Percentiles rank a stretch among this genome's conserved stretches.
These are phyloP conservation scores for Xiphophorus maculatus DNA, from an alignment of 2,113 vertebrate genomes.

Conservation along the genomic window DNA sequence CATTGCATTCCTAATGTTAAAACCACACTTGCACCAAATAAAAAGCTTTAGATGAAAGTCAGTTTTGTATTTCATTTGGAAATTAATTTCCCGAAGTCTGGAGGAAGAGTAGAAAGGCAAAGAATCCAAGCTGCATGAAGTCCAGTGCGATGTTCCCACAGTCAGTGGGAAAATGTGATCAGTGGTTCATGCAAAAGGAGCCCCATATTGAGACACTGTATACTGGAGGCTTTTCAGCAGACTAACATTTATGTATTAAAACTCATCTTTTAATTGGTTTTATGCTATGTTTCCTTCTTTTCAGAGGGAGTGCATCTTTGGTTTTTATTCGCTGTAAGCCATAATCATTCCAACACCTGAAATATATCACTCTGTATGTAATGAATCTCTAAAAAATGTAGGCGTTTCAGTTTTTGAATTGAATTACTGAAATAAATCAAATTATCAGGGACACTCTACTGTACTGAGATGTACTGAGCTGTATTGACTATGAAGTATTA, in stretches of 20 bases:
- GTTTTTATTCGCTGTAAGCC: background rate
- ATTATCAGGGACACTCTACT: background rate
- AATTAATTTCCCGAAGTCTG: background rate
- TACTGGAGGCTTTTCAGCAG: background rate
- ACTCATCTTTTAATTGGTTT: background rate
- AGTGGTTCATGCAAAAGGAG: background rate
- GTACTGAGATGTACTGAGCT: constrained; percentile 22
- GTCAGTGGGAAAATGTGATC: too few species aligned
- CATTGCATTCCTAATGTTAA: too few species aligned
- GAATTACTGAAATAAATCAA: background rate
- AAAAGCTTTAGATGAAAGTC: too few species aligned
- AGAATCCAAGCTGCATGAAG: background rate
- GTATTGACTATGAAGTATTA: constrained; percentile 95
- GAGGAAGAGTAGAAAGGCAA: background rate
- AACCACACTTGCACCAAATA: too few species aligned
- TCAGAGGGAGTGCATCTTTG: background rate
- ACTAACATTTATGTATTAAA: background rate
- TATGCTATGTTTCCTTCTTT: background rate
- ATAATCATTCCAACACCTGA: background rate
- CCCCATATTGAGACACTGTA: background rate
- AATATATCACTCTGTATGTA: background rate
- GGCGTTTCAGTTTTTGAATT: background rate
- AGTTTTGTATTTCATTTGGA: too few species aligned
- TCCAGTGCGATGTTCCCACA: too few species aligned
- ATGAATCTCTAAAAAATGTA: background rate